These are phyloP conservation scores for Misgurnus mizolepis DNA, from an alignment of 2,113 vertebrate genomes.

Conservation along the genomic window DNA sequence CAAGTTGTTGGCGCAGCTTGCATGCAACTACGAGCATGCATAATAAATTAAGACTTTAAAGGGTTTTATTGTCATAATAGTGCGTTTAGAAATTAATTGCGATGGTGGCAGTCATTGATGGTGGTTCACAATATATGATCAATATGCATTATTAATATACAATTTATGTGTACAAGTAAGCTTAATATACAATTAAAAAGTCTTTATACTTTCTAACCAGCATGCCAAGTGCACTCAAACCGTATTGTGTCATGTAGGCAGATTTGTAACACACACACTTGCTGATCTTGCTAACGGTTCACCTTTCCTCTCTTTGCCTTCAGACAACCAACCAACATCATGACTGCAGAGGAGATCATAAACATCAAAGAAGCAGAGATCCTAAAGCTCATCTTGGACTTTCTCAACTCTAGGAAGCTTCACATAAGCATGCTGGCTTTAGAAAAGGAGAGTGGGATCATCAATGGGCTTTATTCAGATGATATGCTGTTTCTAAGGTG, in stretches of 20 bases:
- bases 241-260: neutral
- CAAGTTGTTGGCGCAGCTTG: slow-evolving; percentile 25
- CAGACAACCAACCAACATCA: slow-evolving; percentile 75
- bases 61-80: neutral
- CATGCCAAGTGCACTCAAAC: neutral
- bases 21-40: neutral
- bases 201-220: neutral
- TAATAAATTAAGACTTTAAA: neutral
- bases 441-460: slow-evolving; percentile 96
- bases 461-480: slow-evolving; percentile 97
- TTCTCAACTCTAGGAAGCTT: slow-evolving; percentile 93
- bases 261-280: neutral
- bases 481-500: slow-evolving; percentile 99
- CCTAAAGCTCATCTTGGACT: slow-evolving; percentile 95
- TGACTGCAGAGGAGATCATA: slow-evolving; percentile 97
- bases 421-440: slow-evolving; percentile 98
- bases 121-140: neutral
- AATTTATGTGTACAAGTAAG: too few species aligned
- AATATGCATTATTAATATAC: neutral
- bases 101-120: neutral
- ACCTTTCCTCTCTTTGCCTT: slow-evolving; percentile 31
- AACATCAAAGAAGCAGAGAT: slow-evolving; percentile 97
- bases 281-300: neutral
- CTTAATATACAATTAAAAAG: neutral
- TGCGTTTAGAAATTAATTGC: neutral